These are phyloP conservation scores for Oxytorus armatus DNA, from an alignment of 2,888 invertebrate species.

Conservation along the genomic window DNA sequence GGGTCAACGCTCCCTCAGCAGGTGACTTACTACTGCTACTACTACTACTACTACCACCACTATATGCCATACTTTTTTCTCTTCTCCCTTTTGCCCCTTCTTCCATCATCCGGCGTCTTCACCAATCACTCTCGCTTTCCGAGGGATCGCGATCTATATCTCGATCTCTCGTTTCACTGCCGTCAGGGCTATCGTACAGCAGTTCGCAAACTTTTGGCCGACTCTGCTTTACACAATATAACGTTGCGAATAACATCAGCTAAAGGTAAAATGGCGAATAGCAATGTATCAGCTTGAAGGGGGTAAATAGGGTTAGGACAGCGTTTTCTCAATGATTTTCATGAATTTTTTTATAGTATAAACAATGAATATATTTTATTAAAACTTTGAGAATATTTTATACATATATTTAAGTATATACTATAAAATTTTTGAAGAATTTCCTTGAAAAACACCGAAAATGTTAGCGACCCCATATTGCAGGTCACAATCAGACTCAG, in stretches of 20 bases:
- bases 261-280: neutral
- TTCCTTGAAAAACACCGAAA: too few species aligned
- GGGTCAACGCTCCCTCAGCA: conserved; percentile 56
- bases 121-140: conserved; percentile 47
- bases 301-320: too few species aligned
- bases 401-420: too few species aligned
- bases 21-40: conserved; percentile 42
- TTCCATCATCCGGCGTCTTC: conserved; percentile 26
- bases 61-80: neutral
- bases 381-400: too few species aligned
- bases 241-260: neutral
- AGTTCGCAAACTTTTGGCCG: neutral
- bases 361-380: too few species aligned
- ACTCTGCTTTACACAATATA: neutral
- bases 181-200: neutral
- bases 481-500: too few species aligned
- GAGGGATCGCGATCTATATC: conserved; percentile 3
- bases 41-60: conserved; percentile 17
- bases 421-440: too few species aligned
- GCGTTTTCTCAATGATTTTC: too few species aligned
- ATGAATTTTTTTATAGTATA: too few species aligned
- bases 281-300: conserved; percentile 27
- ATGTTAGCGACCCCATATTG: too few species aligned
- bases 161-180: conserved; percentile 1
- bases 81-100: neutral